A percentile compares a stretch with the other conserved stretches of the same genome.
phyloP scores from a whole-genome alignment of 37 sponge, comb jelly and placozoan genomes.

The Hexactinellida sp. region DNA sequence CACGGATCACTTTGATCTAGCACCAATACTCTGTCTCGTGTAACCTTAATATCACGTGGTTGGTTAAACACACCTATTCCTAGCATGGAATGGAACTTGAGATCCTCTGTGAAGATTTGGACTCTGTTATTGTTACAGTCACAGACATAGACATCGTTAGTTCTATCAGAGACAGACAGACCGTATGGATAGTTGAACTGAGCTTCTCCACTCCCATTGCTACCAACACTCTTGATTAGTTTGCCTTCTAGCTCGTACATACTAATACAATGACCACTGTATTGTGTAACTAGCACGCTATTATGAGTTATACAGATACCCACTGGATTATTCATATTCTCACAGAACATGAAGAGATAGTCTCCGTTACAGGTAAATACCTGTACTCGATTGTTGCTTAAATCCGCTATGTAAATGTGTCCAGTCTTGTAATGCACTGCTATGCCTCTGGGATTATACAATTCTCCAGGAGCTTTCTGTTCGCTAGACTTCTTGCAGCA shows the following conservation, averaged over 20 bases:
- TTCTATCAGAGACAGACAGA: neutral
- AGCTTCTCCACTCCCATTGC: neutral
- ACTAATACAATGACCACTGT: neutral
- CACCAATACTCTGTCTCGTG: conserved; percentile 11
- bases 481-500: neutral
- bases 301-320: neutral
- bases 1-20: conserved; percentile 15
- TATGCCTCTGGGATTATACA: conserved; percentile 37
- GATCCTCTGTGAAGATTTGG: neutral
- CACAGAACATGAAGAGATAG: conserved; percentile 7
- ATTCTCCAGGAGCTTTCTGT: conserved; percentile 24
- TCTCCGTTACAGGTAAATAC: conserved; percentile 22
- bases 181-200: neutral
- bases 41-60: neutral
- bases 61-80: neutral
- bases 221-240: conserved; percentile 12
- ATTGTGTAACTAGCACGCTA: conserved; percentile 2
- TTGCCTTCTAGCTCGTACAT: conserved; percentile 15
- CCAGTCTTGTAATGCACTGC: conserved; percentile 32
- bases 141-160: neutral
- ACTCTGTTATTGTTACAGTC: neutral
- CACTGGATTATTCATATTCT: neutral
- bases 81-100: conserved; percentile 19
- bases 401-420: conserved; percentile 46
- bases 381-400: conserved; percentile 50